Base-by-base conservation (phyloP, 2,797 vertebrate species). In the Coreius guichenoti region DNA sequence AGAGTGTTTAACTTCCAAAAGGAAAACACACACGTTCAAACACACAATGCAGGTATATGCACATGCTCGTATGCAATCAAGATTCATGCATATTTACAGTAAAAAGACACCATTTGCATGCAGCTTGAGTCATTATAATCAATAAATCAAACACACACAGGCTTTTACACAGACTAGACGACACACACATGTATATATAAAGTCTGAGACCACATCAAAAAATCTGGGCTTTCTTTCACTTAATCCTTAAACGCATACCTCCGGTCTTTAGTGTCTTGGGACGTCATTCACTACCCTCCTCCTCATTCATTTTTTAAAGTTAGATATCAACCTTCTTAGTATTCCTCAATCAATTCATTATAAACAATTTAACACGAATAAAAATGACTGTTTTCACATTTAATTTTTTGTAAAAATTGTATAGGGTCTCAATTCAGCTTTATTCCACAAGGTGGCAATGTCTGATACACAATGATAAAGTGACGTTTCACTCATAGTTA, bases 1-100 rank as follows among this genome's bases (percentile, higher is more conserved):
- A 14, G 49, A 56, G 49, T 70, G 65, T 78, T 78, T 70, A 79
- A 14, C 29, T 75, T 83, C 31, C 47, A 63, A 68, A 77, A 73
- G 43, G n/a, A 65, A 56, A 80, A 75, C 36, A 65, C 61, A 77
- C 47, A 45, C 2, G 12, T 23, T 31, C 43, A 69, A 23, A 78
- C 4, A 29, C n/a, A 61, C n/a, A 78, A 21, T 67, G 31, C 56
- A 49, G 12, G 29, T 54, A 49, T 29, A 69, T 79, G 31, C 29
- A 29, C 68, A 85, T 36, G 21, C 11, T 51, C 16, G 29, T 47
- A 77, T 8, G 73, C 31, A 43, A 58, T 78, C 33, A 61, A 43
- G 61, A 74, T 21, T 7, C 54, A 69, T 79, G 36, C 45, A 72
- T 77, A 43, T 76, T 36, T 67, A 13, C 12, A 43, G n/a, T 63